phyloP scores from a whole-genome alignment of 2,888 invertebrate genomes.

The Pilophorus perplexus region DNA sequence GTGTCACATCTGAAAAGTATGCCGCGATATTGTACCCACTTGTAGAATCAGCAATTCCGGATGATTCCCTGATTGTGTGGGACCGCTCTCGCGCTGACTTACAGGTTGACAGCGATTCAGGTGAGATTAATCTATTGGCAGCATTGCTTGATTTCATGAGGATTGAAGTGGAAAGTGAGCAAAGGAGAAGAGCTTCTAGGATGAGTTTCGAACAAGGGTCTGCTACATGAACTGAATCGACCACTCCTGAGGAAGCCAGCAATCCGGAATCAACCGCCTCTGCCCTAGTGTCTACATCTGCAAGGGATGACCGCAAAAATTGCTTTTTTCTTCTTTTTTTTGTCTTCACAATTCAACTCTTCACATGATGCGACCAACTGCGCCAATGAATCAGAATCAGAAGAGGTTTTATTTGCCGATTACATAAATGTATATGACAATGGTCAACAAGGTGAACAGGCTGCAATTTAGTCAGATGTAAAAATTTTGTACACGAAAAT shows the following conservation, averaged over 20 bases:
- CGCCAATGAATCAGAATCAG: too few species aligned
- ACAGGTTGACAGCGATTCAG: too few species aligned
- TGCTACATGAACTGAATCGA: not conserved
- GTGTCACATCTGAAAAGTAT: conserved; percentile 7
- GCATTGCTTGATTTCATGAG: not conserved
- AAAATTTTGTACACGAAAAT: too few species aligned
- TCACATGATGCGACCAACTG: not conserved
- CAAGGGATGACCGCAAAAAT: too few species aligned
- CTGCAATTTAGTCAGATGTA: too few species aligned
- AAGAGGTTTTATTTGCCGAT: too few species aligned
- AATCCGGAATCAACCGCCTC: not conserved
- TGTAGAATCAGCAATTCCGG: conserved; percentile 9
- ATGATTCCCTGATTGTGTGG: conserved; percentile 47
- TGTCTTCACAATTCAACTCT: too few species aligned
- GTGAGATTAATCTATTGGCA: not conserved
- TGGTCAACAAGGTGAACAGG: too few species aligned
- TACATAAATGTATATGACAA: too few species aligned
- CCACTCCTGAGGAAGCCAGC: too few species aligned
- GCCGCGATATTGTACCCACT: conserved; percentile 8
- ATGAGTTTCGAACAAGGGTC: not conserved
- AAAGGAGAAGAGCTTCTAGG: too few species aligned
- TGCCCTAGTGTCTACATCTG: not conserved
- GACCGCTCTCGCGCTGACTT: conserved; percentile 10
- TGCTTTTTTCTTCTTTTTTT: not conserved
- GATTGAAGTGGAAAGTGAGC: not conserved